Evolutionary conservation across 2,888 invertebrate genomes (phyloP).

Genomic region (Bombylius major): DNA sequence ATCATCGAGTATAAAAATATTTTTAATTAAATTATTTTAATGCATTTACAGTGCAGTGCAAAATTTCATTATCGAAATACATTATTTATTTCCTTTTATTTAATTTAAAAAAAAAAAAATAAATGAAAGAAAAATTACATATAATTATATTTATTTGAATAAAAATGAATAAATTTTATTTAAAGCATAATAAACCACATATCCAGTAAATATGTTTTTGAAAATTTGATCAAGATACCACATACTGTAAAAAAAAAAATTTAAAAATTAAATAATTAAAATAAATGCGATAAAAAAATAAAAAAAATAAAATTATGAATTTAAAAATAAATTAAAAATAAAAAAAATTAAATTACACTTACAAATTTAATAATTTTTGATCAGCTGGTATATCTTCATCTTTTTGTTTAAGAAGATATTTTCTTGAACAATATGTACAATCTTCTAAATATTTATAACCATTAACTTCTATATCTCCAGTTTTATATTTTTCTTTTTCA

Average conservation of each 20-base stretch:
- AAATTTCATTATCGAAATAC: too few relatives aligned
- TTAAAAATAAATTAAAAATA: too few relatives aligned
- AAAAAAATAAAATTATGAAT: too few relatives aligned
- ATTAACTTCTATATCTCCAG: constrained; percentile 54
- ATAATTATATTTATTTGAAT: not conserved
- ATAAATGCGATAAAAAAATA: not conserved
- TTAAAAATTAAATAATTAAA: not conserved
- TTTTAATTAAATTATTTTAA: too few relatives aligned
- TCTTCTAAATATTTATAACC: constrained; percentile 72
- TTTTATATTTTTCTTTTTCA: constrained; percentile 52
- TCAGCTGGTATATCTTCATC: constrained; percentile 67
- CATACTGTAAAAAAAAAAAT: not conserved
- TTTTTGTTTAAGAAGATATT: constrained; percentile 69
- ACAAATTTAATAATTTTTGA: not conserved
- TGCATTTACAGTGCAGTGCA: too few relatives aligned
- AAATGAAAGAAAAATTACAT: not conserved
- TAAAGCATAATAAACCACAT: not conserved
- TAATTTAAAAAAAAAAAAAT: too few relatives aligned
- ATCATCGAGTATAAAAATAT: too few relatives aligned
- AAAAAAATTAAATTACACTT: not conserved
- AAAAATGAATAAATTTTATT: not conserved
- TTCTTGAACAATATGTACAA: constrained; percentile 66
- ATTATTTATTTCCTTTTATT: too few relatives aligned
- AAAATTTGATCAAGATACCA: not conserved
- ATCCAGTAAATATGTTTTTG: not conserved